These are phyloP conservation scores for Harpalus rufipes DNA, from an alignment of 2,888 invertebrate species.

Conservation along the genomic window DNA sequence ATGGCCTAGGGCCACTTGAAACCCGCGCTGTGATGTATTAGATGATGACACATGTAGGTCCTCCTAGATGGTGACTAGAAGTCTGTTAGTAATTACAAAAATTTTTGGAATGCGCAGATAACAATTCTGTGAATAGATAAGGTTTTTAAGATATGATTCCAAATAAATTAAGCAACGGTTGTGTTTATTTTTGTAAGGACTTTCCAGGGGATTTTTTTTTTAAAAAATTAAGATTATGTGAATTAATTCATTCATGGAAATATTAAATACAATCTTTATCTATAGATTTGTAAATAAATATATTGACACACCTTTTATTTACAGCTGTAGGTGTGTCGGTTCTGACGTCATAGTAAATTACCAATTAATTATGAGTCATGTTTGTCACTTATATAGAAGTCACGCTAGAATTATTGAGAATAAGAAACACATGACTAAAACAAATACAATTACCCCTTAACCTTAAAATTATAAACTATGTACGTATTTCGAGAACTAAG, in stretches of 20 bases:
- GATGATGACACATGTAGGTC: constrained; percentile 36
- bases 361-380: no score
- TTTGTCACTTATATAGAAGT: no score
- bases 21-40: constrained; percentile 34
- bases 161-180: not conserved
- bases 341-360: no score
- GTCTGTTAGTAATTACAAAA: not conserved
- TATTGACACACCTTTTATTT: no score
- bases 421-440: no score
- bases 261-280: not conserved
- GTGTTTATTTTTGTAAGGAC: not conserved
- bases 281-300: not conserved
- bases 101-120: constrained; percentile 35
- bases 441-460: no score
- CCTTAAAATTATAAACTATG: no score
- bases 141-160: not conserved
- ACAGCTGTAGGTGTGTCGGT: no score
- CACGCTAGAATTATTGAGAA: no score
- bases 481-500: no score
- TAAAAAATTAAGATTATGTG: no score
- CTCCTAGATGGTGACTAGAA: not conserved
- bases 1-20: constrained; percentile 20
- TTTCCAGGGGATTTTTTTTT: not conserved
- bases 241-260: not conserved
- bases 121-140: constrained; percentile 24